Evolutionary conservation across 1,140 invertebrate species (phyloP).

Genomic region (Brachionus paranguensis): DNA sequence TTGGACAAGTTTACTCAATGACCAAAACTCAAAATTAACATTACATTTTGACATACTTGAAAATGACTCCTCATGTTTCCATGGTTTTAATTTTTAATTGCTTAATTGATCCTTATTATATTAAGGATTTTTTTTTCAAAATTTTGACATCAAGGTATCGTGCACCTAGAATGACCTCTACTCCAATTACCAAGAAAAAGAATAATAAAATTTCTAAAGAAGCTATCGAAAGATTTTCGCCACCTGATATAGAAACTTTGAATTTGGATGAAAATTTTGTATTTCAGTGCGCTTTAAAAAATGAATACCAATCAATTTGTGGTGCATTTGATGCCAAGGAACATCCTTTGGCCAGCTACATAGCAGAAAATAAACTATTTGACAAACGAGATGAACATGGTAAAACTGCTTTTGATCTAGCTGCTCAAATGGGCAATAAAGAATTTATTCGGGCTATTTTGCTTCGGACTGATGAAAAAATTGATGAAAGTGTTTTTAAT

Average conservation of each 20-base stretch:
- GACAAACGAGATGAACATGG: constrained; percentile 19
- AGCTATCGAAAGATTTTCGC: constrained; percentile 10
- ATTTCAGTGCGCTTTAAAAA: neutral
- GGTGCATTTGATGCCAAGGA: constrained; percentile 32
- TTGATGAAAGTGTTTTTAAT: constrained; percentile 36
- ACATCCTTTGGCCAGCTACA: neutral
- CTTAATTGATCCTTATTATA: neutral
- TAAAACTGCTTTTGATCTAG: constrained; percentile 13
- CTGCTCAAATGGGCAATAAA: constrained; percentile 11
- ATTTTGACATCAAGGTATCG: neutral
- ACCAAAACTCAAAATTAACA: neutral
- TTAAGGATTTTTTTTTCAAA: neutral
- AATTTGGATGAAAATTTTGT: neutral
- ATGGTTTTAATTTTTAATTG: neutral
- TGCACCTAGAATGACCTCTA: neutral
- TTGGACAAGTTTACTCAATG: neutral
- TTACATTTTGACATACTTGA: neutral
- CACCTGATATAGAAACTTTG: constrained; percentile 21
- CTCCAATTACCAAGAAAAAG: neutral
- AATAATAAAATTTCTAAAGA: constrained; percentile 18
- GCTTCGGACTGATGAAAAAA: constrained; percentile 10
- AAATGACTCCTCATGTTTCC: neutral
- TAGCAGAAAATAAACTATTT: constrained; percentile 7
- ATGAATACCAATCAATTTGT: constrained; percentile 23
- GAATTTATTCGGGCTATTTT: constrained; percentile 24